These are phyloP conservation scores for Drosophila dunni DNA, from an alignment of 1,140 invertebrate genomes.

Conservation along the genomic window DNA sequence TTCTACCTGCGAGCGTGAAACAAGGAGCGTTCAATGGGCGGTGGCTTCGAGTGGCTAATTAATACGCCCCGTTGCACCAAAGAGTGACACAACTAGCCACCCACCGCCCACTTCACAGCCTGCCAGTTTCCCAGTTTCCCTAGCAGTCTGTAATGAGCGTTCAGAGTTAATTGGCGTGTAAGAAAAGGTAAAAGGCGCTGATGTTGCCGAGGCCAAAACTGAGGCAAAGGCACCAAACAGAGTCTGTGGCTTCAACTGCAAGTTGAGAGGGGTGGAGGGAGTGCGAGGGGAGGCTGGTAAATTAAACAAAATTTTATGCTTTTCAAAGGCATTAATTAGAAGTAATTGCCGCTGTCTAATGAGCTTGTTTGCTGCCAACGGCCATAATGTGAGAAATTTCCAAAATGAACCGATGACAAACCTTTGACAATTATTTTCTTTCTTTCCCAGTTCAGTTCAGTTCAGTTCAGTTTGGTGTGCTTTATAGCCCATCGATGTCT, in stretches of 20 bases:
- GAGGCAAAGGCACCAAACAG: not conserved
- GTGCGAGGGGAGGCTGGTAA: slow-evolving; percentile 31
- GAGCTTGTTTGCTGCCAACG: slow-evolving; percentile 59
- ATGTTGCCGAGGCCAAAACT: not conserved
- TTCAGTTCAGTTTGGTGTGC: slow-evolving; percentile 14
- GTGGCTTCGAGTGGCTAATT: slow-evolving; percentile 74
- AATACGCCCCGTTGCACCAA: slow-evolving; percentile 77
- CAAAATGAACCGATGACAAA: not conserved
- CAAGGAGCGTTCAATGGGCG: slow-evolving; percentile 30
- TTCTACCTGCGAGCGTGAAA: slow-evolving; percentile 10
- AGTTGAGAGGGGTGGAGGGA: slow-evolving; percentile 6
- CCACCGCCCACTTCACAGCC: slow-evolving; percentile 4
- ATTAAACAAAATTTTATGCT: slow-evolving; percentile 76
- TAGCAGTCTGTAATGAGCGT: slow-evolving; percentile 73
- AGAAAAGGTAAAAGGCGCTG: slow-evolving; percentile 54
- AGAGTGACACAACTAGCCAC: slow-evolving; percentile 59
- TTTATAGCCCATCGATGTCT: slow-evolving; percentile 54
- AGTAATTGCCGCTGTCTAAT: slow-evolving; percentile 72
- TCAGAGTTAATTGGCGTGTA: slow-evolving; percentile 79
- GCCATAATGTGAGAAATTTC: slow-evolving; percentile 14
- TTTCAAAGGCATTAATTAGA: slow-evolving; percentile 73
- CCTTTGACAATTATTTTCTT: not conserved
- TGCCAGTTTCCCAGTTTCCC: slow-evolving; percentile 28
- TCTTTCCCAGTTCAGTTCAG: too few species aligned
- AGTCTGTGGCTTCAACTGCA: slow-evolving; percentile 3